phyloP scores from a whole-genome alignment of 2,888 invertebrate genomes.

The Eupithecia vulgata region DNA sequence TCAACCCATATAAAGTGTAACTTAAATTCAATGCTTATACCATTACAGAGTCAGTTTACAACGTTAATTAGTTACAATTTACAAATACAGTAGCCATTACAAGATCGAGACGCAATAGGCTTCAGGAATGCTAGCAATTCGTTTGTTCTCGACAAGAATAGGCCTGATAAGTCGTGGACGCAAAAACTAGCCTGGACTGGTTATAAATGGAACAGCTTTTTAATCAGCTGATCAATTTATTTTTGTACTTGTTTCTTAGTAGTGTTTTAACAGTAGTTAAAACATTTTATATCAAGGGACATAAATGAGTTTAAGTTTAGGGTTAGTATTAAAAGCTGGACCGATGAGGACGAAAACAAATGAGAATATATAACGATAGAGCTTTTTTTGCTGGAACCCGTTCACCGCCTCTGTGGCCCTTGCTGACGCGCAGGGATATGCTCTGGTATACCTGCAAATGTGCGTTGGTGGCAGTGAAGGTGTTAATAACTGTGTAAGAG shows the following conservation, averaged over 20 bases:
- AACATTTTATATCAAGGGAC: not conserved
- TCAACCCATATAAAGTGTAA: not conserved
- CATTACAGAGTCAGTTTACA: slow-evolving; percentile 3
- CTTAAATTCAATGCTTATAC: not conserved
- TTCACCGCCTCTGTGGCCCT: too few relatives aligned
- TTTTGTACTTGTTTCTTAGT: not conserved
- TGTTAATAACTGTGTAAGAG: not conserved
- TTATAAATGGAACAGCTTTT: slow-evolving; percentile 6
- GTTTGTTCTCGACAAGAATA: slow-evolving; percentile 28
- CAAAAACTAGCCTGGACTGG: slow-evolving; percentile 25
- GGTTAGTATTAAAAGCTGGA: not conserved
- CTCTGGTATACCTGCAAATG: too few relatives aligned
- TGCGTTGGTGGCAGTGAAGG: too few relatives aligned
- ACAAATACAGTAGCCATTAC: slow-evolving; percentile 18
- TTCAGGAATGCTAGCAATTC: slow-evolving; percentile 23
- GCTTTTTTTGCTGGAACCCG: not conserved
- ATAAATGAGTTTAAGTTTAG: not conserved
- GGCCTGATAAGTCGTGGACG: slow-evolving; percentile 18
- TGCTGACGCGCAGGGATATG: too few relatives aligned
- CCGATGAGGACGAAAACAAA: not conserved
- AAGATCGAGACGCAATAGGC: slow-evolving; percentile 28
- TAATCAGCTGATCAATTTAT: slow-evolving; percentile 6
- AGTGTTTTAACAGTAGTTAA: not conserved
- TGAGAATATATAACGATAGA: not conserved
- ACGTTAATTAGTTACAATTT: not conserved